Conservation (phyloP, 2,888 invertebrate species). For the Rotaria macrura region DNA sequence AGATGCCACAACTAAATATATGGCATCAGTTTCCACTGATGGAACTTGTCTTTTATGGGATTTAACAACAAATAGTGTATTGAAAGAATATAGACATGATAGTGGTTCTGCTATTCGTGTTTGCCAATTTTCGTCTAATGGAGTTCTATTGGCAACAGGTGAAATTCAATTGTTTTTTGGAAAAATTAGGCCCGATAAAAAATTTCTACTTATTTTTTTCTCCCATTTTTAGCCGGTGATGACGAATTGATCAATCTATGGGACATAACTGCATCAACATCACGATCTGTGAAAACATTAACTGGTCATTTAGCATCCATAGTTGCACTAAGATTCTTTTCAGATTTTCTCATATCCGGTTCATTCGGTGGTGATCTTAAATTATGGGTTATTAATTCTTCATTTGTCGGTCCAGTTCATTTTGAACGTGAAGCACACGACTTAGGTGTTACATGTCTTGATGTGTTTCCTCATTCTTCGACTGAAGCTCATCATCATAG, state of each 20-base stretch:
- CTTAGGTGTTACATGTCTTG: neutral
- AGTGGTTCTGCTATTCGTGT: neutral
- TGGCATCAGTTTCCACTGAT: neutral
- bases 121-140: slow-evolving; percentile 14
- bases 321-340: neutral
- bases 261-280: neutral
- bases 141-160: neutral
- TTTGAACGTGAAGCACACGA: slow-evolving; percentile 23
- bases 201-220: neutral
- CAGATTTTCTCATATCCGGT: neutral
- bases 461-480: neutral
- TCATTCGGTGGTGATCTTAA: neutral
- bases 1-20: neutral
- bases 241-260: slow-evolving; percentile 18
- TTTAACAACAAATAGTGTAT: neutral
- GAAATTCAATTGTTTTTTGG: neutral
- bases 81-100: neutral
- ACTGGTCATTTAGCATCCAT: neutral
- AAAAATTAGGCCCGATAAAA: no score
- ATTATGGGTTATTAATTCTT: neutral
- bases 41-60: slow-evolving; percentile 11
- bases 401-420: neutral
- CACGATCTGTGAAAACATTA: neutral
- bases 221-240: neutral
- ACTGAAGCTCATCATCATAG: neutral